Percentiles rank a stretch among this genome's conserved stretches.
These are phyloP conservation scores for Lepetodrilus schrolli DNA, from an alignment of 2,888 invertebrate genomes.

Conservation along the genomic window DNA sequence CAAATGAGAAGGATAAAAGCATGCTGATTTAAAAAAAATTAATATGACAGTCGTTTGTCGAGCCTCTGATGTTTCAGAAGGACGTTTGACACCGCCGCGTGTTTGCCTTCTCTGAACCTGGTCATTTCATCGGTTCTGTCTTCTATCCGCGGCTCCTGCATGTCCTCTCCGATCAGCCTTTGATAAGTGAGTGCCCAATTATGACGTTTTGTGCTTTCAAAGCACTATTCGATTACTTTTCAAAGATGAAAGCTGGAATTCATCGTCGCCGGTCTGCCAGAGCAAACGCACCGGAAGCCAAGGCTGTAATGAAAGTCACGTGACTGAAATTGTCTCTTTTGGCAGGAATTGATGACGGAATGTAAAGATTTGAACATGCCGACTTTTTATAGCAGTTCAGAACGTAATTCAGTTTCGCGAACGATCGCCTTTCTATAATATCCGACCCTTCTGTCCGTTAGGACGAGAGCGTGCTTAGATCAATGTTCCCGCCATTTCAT, in stretches of 20 bases:
- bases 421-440: neutral
- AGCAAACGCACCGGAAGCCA: slow-evolving; percentile 3
- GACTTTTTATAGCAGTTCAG: neutral
- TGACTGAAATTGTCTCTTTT: slow-evolving; percentile 2
- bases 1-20: too few relatives aligned
- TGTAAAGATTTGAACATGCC: neutral
- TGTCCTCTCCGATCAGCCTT: too few relatives aligned
- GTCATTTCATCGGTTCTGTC: too few relatives aligned
- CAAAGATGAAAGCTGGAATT: slow-evolving; percentile 17
- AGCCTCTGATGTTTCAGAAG: too few relatives aligned
- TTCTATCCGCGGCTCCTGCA: too few relatives aligned
- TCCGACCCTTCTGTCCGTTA: neutral
- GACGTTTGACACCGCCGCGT: slow-evolving; percentile 4
- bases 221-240: slow-evolving; percentile 18
- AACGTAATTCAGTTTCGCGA: neutral
- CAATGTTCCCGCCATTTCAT: neutral
- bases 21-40: too few relatives aligned
- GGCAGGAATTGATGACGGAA: neutral
- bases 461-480: neutral
- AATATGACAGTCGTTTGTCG: too few relatives aligned
- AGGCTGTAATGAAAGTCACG: neutral
- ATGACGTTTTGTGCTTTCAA: slow-evolving; percentile 19
- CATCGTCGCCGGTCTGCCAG: neutral
- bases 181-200: neutral
- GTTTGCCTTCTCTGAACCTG: neutral